A percentile compares a stretch with the other conserved stretches of the same genome.
phyloP scores from a whole-genome alignment of 2,888 invertebrate genomes.

The Eilema griseolum region DNA sequence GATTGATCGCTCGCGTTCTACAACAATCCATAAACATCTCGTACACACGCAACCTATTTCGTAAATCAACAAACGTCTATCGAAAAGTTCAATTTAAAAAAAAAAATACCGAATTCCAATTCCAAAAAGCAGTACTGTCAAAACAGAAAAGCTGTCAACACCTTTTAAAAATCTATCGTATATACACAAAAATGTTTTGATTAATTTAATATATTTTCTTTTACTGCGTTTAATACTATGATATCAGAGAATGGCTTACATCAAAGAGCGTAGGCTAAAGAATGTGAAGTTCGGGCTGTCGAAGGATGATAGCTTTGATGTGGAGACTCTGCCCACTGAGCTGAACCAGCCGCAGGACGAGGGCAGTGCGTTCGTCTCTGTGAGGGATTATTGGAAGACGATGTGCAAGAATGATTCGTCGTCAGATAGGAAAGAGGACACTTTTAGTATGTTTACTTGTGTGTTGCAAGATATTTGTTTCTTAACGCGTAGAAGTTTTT shows the following conservation, averaged over 20 bases:
- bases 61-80: background rate
- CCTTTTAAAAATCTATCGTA: conserved; percentile 42
- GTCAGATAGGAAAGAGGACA: conserved; percentile 51
- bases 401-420: conserved; percentile 53
- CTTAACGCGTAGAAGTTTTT: too few species aligned
- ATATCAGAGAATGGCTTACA: conserved; percentile 55
- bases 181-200: conserved; percentile 50
- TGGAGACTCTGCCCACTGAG: conserved; percentile 57
- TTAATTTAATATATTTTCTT: conserved; percentile 62
- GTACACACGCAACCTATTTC: background rate
- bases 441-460: conserved; percentile 19
- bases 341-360: conserved; percentile 59
- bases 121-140: conserved; percentile 34
- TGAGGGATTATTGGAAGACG: conserved; percentile 77
- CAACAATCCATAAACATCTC: background rate
- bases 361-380: conserved; percentile 66
- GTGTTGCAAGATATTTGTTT: background rate
- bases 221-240: conserved; percentile 49
- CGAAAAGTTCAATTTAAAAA: background rate
- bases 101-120: conserved; percentile 19
- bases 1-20: too few species aligned
- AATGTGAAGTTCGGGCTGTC: conserved; percentile 76
- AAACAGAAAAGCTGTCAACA: conserved; percentile 31
- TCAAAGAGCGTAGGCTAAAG: conserved; percentile 69
- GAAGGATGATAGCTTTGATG: conserved; percentile 72